Conservation (phyloP, 1,140 invertebrate species). For the Musca vetustissima region DNA sequence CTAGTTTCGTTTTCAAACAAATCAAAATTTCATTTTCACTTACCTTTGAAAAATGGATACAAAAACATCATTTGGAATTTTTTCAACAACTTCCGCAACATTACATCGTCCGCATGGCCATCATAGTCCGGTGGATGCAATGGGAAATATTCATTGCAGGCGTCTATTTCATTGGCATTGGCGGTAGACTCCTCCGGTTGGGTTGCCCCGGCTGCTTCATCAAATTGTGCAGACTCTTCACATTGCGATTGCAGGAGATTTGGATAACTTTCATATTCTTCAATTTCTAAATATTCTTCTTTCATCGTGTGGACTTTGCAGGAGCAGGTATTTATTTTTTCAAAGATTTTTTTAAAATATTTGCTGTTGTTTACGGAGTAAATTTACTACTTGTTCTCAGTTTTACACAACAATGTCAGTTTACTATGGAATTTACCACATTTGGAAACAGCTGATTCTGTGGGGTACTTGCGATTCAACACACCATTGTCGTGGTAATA, state of each 20-base stretch:
- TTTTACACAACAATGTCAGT: too few species aligned
- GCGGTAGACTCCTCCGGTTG: too few species aligned
- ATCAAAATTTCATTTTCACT: background rate
- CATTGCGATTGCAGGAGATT: too few species aligned
- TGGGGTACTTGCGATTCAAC: too few species aligned
- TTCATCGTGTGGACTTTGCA: background rate
- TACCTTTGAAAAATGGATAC: constrained; percentile 24
- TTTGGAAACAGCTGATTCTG: too few species aligned
- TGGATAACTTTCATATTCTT: background rate
- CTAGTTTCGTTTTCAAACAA: background rate
- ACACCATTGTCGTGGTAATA: too few species aligned
- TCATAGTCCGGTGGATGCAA: background rate
- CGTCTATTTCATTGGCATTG: too few species aligned
- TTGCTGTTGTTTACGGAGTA: background rate
- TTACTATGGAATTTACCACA: too few species aligned
- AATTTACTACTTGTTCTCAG: constrained; percentile 11
- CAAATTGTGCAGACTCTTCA: too few species aligned
- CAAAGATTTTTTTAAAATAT: background rate
- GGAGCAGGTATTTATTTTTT: background rate
- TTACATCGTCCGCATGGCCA: constrained; percentile 18
- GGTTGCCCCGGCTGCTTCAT: too few species aligned
- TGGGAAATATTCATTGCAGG: background rate
- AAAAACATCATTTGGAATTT: constrained; percentile 26
- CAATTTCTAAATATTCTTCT: constrained; percentile 13
- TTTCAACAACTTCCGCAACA: constrained; percentile 15